A percentile compares a stretch with the other conserved stretches of the same genome.
phyloP scores from a whole-genome alignment of 2,888 invertebrate species.

The Camptogramma bilineatum region DNA sequence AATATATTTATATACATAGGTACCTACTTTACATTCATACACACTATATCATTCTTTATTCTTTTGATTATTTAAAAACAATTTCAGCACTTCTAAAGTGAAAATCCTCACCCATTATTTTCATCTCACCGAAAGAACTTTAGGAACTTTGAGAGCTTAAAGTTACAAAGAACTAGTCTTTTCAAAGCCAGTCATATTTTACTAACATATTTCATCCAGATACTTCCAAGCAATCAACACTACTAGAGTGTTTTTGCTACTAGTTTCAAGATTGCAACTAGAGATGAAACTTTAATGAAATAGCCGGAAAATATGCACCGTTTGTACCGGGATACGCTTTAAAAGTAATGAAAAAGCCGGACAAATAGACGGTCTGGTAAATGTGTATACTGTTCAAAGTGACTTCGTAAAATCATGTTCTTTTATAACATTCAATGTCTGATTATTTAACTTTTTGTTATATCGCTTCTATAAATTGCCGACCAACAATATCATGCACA shows the following conservation, averaged over 20 bases:
- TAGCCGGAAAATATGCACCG: conserved; percentile 9
- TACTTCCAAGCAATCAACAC: conserved; percentile 51
- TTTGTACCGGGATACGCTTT: neutral
- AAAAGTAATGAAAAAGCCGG: conserved; percentile 3
- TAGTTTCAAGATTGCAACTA: conserved; percentile 54
- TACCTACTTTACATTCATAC: too few species aligned
- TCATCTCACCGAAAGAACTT: neutral
- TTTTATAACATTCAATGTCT: too few species aligned
- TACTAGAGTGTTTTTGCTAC: conserved; percentile 46
- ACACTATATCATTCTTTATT: too few species aligned
- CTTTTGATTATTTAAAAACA: neutral
- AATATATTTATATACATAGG: too few species aligned
- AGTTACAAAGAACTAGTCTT: conserved; percentile 41
- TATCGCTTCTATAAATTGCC: too few species aligned
- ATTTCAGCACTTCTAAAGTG: neutral
- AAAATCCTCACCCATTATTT: neutral
- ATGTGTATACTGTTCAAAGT: too few species aligned
- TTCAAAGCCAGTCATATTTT: conserved; percentile 29
- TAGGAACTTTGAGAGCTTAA: conserved; percentile 24
- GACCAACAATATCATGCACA: too few species aligned
- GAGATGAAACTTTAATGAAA: conserved; percentile 3
- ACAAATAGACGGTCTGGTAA: neutral
- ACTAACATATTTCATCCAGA: conserved; percentile 18
- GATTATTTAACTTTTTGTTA: too few species aligned
- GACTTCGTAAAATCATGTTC: too few species aligned